A percentile compares a stretch with the other conserved stretches of the same genome.
phyloP scores from a whole-genome alignment of 2,888 invertebrate genomes.

The Lydus trimaculatus region DNA sequence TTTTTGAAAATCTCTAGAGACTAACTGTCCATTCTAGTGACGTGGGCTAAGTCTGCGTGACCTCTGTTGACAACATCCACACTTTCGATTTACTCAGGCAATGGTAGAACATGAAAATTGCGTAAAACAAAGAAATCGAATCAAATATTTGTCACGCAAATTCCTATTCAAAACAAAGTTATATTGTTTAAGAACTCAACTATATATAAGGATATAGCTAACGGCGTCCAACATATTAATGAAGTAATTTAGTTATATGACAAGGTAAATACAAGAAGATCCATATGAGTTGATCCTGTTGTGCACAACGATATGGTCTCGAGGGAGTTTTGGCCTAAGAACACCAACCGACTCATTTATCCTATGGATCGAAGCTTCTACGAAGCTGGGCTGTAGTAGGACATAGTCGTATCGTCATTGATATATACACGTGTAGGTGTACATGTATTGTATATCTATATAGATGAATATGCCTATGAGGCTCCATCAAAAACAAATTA shows the following conservation, averaged over 20 bases:
- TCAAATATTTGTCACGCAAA: constrained; percentile 5
- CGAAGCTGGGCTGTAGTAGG: constrained; percentile 10
- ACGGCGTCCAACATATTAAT: constrained; percentile 45
- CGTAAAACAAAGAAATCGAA: constrained; percentile 4
- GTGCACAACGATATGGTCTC: constrained; percentile 48
- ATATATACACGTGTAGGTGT: background rate
- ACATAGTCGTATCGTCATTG: constrained; percentile 13
- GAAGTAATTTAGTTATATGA: constrained; percentile 60
- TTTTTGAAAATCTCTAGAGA: constrained; percentile 50
- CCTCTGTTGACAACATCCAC: constrained; percentile 42
- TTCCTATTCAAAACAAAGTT: background rate
- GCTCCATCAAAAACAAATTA: constrained; percentile 60
- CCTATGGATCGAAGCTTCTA: constrained; percentile 43
- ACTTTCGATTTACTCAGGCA: constrained; percentile 15
- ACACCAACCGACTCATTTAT: constrained; percentile 55
- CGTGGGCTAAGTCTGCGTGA: constrained; percentile 52
- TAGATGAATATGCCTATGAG: constrained; percentile 39
- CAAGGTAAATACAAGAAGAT: constrained; percentile 60
- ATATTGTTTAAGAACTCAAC: constrained; percentile 3
- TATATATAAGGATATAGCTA: constrained; percentile 6
- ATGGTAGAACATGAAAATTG: constrained; percentile 25
- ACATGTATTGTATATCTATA: background rate
- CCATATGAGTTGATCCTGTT: constrained; percentile 56
- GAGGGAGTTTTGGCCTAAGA: constrained; percentile 56
- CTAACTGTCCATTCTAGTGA: constrained; percentile 53